phyloP scores from a whole-genome alignment of 2,888 invertebrate genomes.

The Digitonthophagus gazella region DNA sequence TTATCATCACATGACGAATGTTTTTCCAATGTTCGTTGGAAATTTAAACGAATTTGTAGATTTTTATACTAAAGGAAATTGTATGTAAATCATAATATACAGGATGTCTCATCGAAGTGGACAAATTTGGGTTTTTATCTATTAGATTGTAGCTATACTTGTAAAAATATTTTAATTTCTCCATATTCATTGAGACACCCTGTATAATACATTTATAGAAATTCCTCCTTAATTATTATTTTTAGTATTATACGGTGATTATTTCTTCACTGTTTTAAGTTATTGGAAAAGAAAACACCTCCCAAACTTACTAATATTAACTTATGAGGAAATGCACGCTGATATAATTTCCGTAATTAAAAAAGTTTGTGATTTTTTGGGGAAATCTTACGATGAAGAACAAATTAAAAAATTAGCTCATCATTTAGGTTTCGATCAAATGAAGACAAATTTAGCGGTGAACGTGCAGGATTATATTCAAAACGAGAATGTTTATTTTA shows the following conservation, averaged over 20 bases:
- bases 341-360: slow-evolving; percentile 49
- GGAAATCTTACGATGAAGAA: slow-evolving; percentile 41
- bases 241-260: background rate
- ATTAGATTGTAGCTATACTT: too few relatives aligned
- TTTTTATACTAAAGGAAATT: slow-evolving; percentile 50
- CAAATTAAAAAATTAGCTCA: slow-evolving; percentile 45
- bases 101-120: too few relatives aligned
- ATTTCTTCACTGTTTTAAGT: slow-evolving; percentile 16
- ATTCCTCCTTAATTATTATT: background rate
- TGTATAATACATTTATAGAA: background rate
- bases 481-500: background rate
- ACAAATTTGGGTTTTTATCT: too few relatives aligned
- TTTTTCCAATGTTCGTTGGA: slow-evolving; percentile 54
- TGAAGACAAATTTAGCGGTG: slow-evolving; percentile 53
- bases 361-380: slow-evolving; percentile 48
- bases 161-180: background rate
- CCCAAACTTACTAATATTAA: slow-evolving; percentile 23
- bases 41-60: slow-evolving; percentile 20
- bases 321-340: slow-evolving; percentile 36
- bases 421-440: slow-evolving; percentile 53
- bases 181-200: too few relatives aligned
- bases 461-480: slow-evolving; percentile 39
- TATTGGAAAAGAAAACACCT: slow-evolving; percentile 22
- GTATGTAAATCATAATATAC: too few relatives aligned
- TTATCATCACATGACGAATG: slow-evolving; percentile 31